Evolutionary conservation across 2,888 invertebrate genomes (phyloP).

Genomic region (Acleris emargana): DNA sequence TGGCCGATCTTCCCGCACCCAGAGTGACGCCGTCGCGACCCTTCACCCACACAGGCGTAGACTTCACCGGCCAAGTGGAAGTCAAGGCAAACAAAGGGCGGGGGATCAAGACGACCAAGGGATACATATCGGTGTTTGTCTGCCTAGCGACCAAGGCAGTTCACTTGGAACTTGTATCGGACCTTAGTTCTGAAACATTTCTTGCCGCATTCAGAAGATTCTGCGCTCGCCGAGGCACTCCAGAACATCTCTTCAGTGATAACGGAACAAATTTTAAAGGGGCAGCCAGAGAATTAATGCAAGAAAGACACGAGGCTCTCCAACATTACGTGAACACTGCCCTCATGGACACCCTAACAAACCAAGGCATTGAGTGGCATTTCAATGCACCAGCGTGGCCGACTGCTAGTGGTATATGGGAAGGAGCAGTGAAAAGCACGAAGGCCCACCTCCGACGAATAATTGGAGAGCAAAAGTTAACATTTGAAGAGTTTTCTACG

Average conservation of each 20-base stretch:
- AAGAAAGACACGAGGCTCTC: slow-evolving; percentile 4
- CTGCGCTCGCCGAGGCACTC: slow-evolving; percentile 36
- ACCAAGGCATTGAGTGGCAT: too few species aligned
- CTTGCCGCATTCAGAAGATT: slow-evolving; percentile 38
- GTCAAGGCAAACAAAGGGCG: slow-evolving; percentile 29
- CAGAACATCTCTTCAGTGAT: slow-evolving; percentile 36
- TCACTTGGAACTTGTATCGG: slow-evolving; percentile 36
- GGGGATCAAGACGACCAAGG: slow-evolving; percentile 26
- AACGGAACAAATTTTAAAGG: slow-evolving; percentile 11
- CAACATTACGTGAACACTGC: slow-evolving; percentile 1
- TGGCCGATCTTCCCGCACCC: slow-evolving; percentile 27
- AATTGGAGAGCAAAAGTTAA: slow-evolving; percentile 8
- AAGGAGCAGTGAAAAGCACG: background rate
- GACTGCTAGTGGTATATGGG: background rate
- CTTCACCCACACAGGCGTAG: slow-evolving; percentile 32
- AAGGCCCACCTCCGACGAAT: slow-evolving; percentile 1
- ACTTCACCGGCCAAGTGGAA: slow-evolving; percentile 31
- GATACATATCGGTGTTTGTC: slow-evolving; percentile 28
- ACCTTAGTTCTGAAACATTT: slow-evolving; percentile 35
- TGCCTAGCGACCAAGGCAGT: slow-evolving; percentile 33
- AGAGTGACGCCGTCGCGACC: slow-evolving; percentile 27
- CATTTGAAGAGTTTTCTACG: slow-evolving; percentile 6
- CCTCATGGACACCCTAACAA: too few species aligned
- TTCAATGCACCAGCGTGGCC: background rate
- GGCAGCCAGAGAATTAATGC: background rate